phyloP scores from a whole-genome alignment of 2,888 invertebrate species.

The Trissolcus japonicus region DNA sequence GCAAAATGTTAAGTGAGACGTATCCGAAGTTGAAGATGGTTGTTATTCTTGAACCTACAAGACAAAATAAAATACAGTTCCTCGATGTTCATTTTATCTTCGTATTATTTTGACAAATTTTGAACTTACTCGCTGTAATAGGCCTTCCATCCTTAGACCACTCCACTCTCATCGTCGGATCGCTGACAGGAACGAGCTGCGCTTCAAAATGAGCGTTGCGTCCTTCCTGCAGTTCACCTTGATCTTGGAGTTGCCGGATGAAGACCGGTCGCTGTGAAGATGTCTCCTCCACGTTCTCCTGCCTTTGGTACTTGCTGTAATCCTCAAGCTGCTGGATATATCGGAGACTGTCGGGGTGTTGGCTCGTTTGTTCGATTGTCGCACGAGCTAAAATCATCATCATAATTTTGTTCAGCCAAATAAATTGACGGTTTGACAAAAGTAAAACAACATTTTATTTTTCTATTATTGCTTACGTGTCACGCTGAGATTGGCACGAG shows the following conservation, averaged over 20 bases:
- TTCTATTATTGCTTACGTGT: slow-evolving; percentile 76
- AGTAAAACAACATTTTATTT: neutral
- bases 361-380: slow-evolving; percentile 90
- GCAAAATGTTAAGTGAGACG: slow-evolving; percentile 98
- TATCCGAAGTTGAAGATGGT: slow-evolving; percentile 99
- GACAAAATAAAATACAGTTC: neutral
- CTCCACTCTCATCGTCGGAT: slow-evolving; percentile 95
- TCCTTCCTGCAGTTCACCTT: slow-evolving; percentile 92
- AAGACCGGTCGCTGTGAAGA: slow-evolving; percentile 89
- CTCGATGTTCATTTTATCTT: neutral
- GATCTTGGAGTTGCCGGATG: slow-evolving; percentile 90
- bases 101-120: neutral
- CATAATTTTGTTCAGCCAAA: neutral
- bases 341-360: slow-evolving; percentile 93
- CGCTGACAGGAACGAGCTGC: slow-evolving; percentile 93
- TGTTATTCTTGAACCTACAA: slow-evolving; percentile 89
- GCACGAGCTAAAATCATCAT: slow-evolving; percentile 80
- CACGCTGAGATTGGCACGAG: slow-evolving; percentile 87
- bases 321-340: slow-evolving; percentile 94
- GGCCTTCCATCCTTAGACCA: slow-evolving; percentile 97
- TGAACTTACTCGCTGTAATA: slow-evolving; percentile 89
- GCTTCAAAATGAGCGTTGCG: slow-evolving; percentile 95
- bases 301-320: slow-evolving; percentile 90
- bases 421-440: neutral
- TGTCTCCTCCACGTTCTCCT: slow-evolving; percentile 89